These are phyloP conservation scores for Horisme vitalbata DNA, from an alignment of 2,888 invertebrate genomes.

Conservation along the genomic window DNA sequence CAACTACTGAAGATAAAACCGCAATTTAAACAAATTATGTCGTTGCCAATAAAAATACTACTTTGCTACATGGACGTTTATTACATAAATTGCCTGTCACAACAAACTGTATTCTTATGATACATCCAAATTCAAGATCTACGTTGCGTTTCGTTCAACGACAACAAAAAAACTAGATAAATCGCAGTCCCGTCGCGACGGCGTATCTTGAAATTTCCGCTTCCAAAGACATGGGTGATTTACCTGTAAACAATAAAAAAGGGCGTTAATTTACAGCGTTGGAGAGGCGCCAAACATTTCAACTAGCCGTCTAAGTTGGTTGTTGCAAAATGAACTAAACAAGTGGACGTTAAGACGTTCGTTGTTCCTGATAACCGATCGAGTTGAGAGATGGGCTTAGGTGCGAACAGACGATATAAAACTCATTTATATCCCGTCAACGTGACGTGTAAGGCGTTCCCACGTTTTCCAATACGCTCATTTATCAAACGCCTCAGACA, in stretches of 20 bases:
- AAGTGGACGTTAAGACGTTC: conserved; percentile 61
- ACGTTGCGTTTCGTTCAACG: conserved; percentile 15
- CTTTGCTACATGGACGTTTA: conserved; percentile 25
- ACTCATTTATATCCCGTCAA: conserved; percentile 79
- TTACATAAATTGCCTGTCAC: conserved; percentile 17
- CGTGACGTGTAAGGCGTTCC: conserved; percentile 73
- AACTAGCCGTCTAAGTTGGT: conserved; percentile 75
- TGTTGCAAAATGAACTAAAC: conserved; percentile 74
- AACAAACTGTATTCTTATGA: conserved; percentile 10
- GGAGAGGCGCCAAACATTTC: conserved; percentile 76
- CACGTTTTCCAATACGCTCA: conserved; percentile 77
- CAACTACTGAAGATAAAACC: too few species aligned
- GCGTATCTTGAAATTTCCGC: conserved; percentile 55
- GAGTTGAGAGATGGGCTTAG: conserved; percentile 69
- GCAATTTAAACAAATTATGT: too few species aligned
- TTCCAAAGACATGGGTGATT: conserved; percentile 67
- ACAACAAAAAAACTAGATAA: conserved; percentile 40
- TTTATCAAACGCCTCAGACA: conserved; percentile 76
- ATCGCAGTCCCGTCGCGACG: conserved; percentile 34
- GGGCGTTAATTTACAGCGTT: conserved; percentile 77
- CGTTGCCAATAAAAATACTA: conserved; percentile 32
- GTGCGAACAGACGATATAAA: conserved; percentile 79
- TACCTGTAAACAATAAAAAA: conserved; percentile 80
- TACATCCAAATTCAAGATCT: conserved; percentile 16
- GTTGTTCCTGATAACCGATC: conserved; percentile 68